Evolutionary conservation across 2,888 invertebrate species (phyloP).

Genomic region (Disparrhopalites patrizii): DNA sequence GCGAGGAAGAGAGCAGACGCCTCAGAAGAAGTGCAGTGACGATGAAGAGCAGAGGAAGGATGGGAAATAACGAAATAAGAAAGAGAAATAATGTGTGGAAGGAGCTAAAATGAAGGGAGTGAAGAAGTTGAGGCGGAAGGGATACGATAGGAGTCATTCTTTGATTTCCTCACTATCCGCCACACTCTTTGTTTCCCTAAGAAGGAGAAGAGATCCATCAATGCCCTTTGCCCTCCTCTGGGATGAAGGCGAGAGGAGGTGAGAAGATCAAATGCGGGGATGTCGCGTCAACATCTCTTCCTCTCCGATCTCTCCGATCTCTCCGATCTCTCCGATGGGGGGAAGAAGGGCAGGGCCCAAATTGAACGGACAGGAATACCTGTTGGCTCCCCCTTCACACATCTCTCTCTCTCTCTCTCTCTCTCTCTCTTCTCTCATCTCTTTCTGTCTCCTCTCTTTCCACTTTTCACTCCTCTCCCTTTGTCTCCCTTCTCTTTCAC

Average conservation of each 20-base stretch:
- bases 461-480: not conserved
- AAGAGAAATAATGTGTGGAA: slow-evolving; percentile 1
- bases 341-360: not conserved
- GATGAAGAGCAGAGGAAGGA: not conserved
- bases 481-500: not conserved
- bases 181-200: slow-evolving; percentile 26
- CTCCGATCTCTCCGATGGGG: slow-evolving; percentile 12
- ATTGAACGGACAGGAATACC: slow-evolving; percentile 24
- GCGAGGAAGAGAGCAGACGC: not conserved
- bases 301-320: slow-evolving; percentile 1
- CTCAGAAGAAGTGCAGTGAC: not conserved
- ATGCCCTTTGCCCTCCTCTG: slow-evolving; percentile 31
- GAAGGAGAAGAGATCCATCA: slow-evolving; percentile 32
- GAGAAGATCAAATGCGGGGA: slow-evolving; percentile 17
- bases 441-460: not conserved
- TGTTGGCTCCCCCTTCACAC: slow-evolving; percentile 12
- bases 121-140: slow-evolving; percentile 11
- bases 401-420: not conserved
- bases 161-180: slow-evolving; percentile 21
- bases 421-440: not conserved
- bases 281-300: slow-evolving; percentile 16
- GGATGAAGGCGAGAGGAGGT: slow-evolving; percentile 20
- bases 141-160: not conserved
- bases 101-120: not conserved
- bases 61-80: not conserved